Evolutionary conservation across 2,888 invertebrate genomes (phyloP), one percentile per base, ranked within the genome.

Genomic region (Drosophila mimica): DNA sequence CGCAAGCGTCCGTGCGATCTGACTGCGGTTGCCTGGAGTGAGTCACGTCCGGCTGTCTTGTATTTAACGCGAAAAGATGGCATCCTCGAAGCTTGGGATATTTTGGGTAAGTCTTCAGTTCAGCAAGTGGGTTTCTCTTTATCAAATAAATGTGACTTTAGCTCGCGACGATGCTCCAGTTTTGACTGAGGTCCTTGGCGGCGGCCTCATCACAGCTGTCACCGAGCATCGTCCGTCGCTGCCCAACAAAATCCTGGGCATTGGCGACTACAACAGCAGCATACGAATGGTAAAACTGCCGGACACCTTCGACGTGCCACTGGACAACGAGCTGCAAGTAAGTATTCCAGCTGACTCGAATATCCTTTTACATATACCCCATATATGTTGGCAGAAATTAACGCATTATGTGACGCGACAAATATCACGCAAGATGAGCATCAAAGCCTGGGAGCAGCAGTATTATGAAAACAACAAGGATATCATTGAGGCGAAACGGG

Each of bases 41-140:
- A 94, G n/a, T 94, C 95, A 51, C 94, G 96, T 59, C 95, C 97
- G 0, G 95, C 95, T 57, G 94, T 96, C 56, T 93, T 97, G 68
- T 96, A 96, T 89, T 92, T 97, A 63, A 94, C 95, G 1, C 95
- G 96, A 28, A 94, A 94, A 31, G 97, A 97, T 93, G 97, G 97
- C 4, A 94, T 94, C 68, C 93, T 97, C 17, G 97, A 98, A 92
- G 95, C 96, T 15, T 98, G 98, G 98, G 96, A 97, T 93, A 93
- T 98, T 66, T 92, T 96, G 49, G 85, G 93, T 92, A 52, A 36
- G 64, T 49, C 6, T 9, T 25, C 25, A 4, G 46, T 15, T 46
- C 15, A 25, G 20, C 15, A 6, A 15, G 1, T 7, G 6, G 1
- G 3, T 11, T 9, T 3, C 2, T 11, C 20, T 6, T 49, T 31